These are phyloP conservation scores for Poecile atricapillus DNA, from an alignment of 2,113 vertebrate species.

Conservation along the genomic window DNA sequence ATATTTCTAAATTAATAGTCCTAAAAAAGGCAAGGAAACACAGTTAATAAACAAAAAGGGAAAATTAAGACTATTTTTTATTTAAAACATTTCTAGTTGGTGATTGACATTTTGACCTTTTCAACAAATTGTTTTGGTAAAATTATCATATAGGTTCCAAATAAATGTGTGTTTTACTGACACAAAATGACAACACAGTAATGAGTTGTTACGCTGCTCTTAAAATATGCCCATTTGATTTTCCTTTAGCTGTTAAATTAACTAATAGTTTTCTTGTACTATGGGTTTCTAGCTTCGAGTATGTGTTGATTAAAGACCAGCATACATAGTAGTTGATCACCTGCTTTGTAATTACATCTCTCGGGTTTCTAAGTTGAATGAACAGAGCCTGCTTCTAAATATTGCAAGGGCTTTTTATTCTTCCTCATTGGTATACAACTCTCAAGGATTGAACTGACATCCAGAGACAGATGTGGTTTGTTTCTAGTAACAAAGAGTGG, in stretches of 20 bases:
- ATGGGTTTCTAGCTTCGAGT: constrained; percentile 25
- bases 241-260: constrained; percentile 46
- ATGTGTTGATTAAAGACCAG: constrained; percentile 60
- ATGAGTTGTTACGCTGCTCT: neutral
- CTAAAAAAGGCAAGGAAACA: neutral
- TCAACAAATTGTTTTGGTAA: neutral
- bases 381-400: constrained; percentile 8
- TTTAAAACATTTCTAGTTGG: neutral
- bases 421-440: neutral
- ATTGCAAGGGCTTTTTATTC: constrained; percentile 4
- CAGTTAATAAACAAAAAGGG: neutral
- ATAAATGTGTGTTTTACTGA: neutral
- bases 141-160: neutral
- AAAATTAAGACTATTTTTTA: neutral
- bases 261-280: constrained; percentile 34
- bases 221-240: constrained; percentile 1
- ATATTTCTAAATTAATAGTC: neutral
- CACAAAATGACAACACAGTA: neutral
- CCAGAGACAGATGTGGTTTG: neutral
- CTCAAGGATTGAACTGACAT: neutral
- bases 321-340: neutral
- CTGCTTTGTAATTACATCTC: constrained; percentile 42
- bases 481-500: neutral
- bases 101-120: neutral
- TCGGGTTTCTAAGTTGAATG: neutral